Evolutionary conservation across 2,797 vertebrate species (phyloP).

Genomic region (Poecilia velifera): DNA sequence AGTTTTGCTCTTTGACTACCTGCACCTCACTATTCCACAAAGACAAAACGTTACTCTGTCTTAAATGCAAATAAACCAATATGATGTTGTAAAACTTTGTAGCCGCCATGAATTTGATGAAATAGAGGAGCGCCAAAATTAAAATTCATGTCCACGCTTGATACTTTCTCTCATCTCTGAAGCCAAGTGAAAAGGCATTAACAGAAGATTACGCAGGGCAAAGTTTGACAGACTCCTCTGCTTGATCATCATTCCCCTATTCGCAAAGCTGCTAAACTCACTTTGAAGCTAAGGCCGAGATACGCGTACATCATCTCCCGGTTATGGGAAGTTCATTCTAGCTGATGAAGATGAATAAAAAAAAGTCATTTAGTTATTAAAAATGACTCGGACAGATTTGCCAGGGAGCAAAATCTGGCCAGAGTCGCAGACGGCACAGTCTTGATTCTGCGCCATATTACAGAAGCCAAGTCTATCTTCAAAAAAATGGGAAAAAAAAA

Average conservation of each 20-base stretch:
- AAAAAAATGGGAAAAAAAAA: constrained; percentile 33
- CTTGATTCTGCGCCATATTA: constrained; percentile 62
- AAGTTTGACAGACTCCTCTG: constrained; percentile 48
- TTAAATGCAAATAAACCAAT: not conserved
- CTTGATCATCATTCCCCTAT: constrained; percentile 41
- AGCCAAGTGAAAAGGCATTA: constrained; percentile 22
- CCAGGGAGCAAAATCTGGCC: constrained; percentile 62
- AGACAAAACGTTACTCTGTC: not conserved
- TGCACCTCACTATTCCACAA: not conserved
- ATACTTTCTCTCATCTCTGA: constrained; percentile 16
- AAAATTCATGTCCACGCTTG: constrained; percentile 7
- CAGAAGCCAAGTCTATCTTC: constrained; percentile 70
- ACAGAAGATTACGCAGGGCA: constrained; percentile 30
- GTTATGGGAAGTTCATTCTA: constrained; percentile 65
- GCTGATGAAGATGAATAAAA: constrained; percentile 72
- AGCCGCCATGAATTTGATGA: not conserved
- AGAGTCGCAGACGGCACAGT: constrained; percentile 56
- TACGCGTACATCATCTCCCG: constrained; percentile 35
- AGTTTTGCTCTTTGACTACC: not conserved
- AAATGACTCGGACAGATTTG: constrained; percentile 41
- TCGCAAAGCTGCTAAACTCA: constrained; percentile 44
- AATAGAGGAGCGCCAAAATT: not conserved
- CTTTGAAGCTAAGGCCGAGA: constrained; percentile 58
- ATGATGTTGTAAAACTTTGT: not conserved
- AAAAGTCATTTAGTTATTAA: constrained; percentile 58